Evolutionary conservation across 2,797 vertebrate species (phyloP), one percentile per base, ranked within the genome.

Genomic region (Triplophysa bombifrons): DNA sequence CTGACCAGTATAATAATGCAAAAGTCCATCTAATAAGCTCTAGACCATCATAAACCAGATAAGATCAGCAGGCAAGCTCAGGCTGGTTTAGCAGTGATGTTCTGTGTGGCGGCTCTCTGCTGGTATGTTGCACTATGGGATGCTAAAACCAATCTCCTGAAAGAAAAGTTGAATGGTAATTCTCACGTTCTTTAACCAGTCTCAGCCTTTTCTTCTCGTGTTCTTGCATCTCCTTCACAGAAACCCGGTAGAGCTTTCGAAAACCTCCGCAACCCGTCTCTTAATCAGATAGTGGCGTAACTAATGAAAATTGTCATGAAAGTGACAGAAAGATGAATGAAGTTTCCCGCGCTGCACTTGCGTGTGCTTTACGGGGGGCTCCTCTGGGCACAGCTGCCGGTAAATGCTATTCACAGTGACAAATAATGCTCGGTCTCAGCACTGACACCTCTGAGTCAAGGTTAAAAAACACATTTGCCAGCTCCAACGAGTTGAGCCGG

Each of bases 291-390:
- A 96, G 90, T 89, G 88, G 87, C 88, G 89, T 95, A 95, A 97
- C 93, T 96, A 97, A 98, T 97, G 96, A 95, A 96, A 96, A 95
- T 93, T 91, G 93, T 96, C 93, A 91, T 88, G 91, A 90, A 95
- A 95, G 91, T 96, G 96, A 98, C 97, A 97, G 95, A 90, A 92
- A 95, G 96, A 98, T 98, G 96, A 97, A 98, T 98, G 96, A 95
- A 95, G 94, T 96, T 93, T 93, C 92, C 94, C 74, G 78, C 86
- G 90, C 92, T 82, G 88, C 88, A 91, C 93, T 94, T 89, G 90
- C 74, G 61, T 90, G 89, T 83, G 84, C 87, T 84, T 25, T 86
- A 84, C 87, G 79, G 86, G 90, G 89, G 93, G 91, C 84, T 95
- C 93, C 93, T 95, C 89, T 91, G 93, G 93, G 94, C 90, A 88